Evolutionary conservation across 2,113 vertebrate genomes (phyloP).

Genomic region (Etheostoma spectabile): DNA sequence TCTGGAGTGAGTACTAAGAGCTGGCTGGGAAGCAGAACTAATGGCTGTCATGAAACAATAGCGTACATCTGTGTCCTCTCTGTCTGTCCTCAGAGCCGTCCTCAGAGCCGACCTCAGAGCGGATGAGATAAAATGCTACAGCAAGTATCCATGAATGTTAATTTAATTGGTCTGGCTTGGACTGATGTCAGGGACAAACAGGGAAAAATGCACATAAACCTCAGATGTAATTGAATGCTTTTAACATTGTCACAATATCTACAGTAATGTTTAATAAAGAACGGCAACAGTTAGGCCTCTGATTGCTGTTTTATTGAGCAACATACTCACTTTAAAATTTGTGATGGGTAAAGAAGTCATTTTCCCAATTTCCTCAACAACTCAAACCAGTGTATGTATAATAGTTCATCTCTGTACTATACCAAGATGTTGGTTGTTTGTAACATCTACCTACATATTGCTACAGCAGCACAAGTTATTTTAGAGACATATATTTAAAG

Average conservation of each 20-base stretch:
- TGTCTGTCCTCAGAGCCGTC: constrained; percentile 45
- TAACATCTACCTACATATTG: constrained; percentile 42
- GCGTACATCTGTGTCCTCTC: constrained; percentile 59
- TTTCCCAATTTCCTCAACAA: constrained; percentile 25
- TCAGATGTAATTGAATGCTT: constrained; percentile 31
- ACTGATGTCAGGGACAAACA: constrained; percentile 55
- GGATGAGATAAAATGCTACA: constrained; percentile 58
- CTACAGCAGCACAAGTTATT: constrained; percentile 46
- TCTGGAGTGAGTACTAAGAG: constrained; percentile 19
- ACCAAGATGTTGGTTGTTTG: background rate
- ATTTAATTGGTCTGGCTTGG: constrained; percentile 60
- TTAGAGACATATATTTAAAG: constrained; percentile 56
- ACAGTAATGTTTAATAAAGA: constrained; percentile 4
- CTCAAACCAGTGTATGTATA: background rate
- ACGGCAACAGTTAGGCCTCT: background rate
- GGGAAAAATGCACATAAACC: constrained; percentile 50
- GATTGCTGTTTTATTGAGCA: constrained; percentile 31
- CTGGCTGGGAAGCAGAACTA: constrained; percentile 56
- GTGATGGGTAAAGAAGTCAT: constrained; percentile 21
- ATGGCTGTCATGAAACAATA: constrained; percentile 70
- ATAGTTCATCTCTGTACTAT: background rate
- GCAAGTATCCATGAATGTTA: constrained; percentile 65
- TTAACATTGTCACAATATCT: constrained; percentile 21
- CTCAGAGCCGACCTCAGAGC: constrained; percentile 28
- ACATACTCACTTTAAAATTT: constrained; percentile 19